Percentiles rank a stretch among this genome's conserved stretches.
Conservation (phyloP, 2,888 invertebrate genomes). For the Epistrophella euchroma region DNA sequence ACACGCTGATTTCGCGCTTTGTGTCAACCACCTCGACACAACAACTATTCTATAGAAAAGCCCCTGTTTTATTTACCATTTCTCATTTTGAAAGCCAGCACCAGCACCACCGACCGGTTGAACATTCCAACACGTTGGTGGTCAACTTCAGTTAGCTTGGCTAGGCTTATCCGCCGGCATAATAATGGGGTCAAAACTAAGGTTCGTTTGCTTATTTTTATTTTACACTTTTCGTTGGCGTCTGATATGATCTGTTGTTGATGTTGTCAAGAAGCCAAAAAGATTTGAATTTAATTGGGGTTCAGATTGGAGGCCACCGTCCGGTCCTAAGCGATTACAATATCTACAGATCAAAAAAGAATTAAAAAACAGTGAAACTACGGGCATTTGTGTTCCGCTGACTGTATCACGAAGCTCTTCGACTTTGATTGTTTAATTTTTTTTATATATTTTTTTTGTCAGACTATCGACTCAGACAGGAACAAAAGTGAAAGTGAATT, state of each 20-base stretch:
- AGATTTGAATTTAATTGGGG: slow-evolving; percentile 43
- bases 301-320: slow-evolving; percentile 55
- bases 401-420: not conserved
- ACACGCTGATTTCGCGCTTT: slow-evolving; percentile 46
- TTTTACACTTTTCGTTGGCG: not conserved
- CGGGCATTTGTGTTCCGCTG: not conserved
- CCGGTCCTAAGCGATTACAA: not conserved
- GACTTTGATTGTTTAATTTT: not conserved
- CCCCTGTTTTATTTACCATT: slow-evolving; percentile 52
- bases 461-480: slow-evolving; percentile 15
- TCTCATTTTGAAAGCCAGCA: slow-evolving; percentile 63
- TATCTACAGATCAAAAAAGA: not conserved
- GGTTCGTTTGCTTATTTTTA: not conserved
- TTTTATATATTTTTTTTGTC: not conserved
- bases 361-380: slow-evolving; percentile 20
- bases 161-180: slow-evolving; percentile 48
- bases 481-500: slow-evolving; percentile 42
- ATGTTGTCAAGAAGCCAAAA: slow-evolving; percentile 27
- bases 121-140: slow-evolving; percentile 68
- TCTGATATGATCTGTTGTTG: slow-evolving; percentile 23
- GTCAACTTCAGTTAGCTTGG: slow-evolving; percentile 39
- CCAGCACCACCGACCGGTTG: slow-evolving; percentile 22
- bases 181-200: slow-evolving; percentile 43
- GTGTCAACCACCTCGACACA: slow-evolving; percentile 62
- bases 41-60: slow-evolving; percentile 9